phyloP scores from a whole-genome alignment of 1,140 invertebrate species.

The Galleria mellonella region DNA sequence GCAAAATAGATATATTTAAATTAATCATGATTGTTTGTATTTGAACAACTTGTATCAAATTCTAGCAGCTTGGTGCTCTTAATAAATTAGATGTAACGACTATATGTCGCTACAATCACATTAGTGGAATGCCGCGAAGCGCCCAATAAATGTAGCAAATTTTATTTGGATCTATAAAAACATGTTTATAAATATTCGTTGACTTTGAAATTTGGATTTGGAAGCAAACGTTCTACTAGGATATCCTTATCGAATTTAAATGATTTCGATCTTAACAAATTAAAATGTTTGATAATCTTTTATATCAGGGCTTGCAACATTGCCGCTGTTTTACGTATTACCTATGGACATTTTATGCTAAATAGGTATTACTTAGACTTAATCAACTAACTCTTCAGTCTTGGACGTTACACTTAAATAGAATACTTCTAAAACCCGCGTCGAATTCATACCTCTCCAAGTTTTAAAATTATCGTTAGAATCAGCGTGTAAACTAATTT shows the following conservation, averaged over 20 bases:
- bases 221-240: slow-evolving; percentile 56
- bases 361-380: slow-evolving; percentile 69
- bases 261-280: slow-evolving; percentile 5
- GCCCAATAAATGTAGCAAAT: no score
- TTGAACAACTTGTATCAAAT: slow-evolving; percentile 20
- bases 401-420: slow-evolving; percentile 73
- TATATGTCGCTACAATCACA: slow-evolving; percentile 6
- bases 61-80: slow-evolving; percentile 23
- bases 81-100: slow-evolving; percentile 5
- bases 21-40: no score
- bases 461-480: slow-evolving; percentile 28
- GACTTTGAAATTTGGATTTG: slow-evolving; percentile 62
- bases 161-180: slow-evolving; percentile 43
- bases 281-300: slow-evolving; percentile 3
- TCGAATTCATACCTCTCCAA: slow-evolving; percentile 45
- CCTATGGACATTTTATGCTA: slow-evolving; percentile 71
- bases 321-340: slow-evolving; percentile 42
- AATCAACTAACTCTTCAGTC: slow-evolving; percentile 71
- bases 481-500: slow-evolving; percentile 27
- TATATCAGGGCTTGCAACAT: slow-evolving; percentile 8
- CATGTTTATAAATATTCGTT: slow-evolving; percentile 67
- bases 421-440: slow-evolving; percentile 71
- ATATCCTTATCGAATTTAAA: slow-evolving; percentile 24
- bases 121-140: neutral
- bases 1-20: no score